Base-by-base conservation (phyloP, 2,113 vertebrate genomes). In the Corydoras maculifer region DNA sequence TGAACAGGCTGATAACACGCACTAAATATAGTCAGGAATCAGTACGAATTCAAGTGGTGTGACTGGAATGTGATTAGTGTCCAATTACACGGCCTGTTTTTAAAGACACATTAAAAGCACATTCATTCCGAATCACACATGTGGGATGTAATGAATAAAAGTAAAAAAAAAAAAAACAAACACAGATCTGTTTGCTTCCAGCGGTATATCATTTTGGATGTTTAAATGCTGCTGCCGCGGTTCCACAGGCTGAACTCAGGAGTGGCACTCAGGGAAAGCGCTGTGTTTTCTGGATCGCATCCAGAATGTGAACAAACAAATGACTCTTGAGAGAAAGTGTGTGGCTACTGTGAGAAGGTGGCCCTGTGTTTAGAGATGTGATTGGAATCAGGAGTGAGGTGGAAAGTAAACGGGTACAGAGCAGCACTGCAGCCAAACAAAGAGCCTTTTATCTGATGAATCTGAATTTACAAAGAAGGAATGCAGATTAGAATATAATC, bases 1-100 rank as follows among this genome's bases (percentile, higher is more conserved):
- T 25, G 18, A 25, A 69, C 65, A 70, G 25, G 61, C 53, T 62
- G 73, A 77, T 74, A 77, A 75, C 25, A 25, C 35, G 35, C 13
- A 29, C 66, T 80, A 81, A 78, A 83, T 75, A 70, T 78, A 81
- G 53, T 75, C 58, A 61, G 54, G 61, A 18, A 62, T 51, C 49
- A 15, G 54, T 30, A 9, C 18, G 25, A 60, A 30, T 18, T 29
- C 55, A 4, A 49, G 10, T 43, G 8, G n/a, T 43, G n/a, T 50
- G 57, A 60, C 4, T 43, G 31, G 2, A 73, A 53, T 60, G 25
- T 7, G 18, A 25, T 25, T 25, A 25, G 18, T 25, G 18, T 25
- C 18, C 18, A 66, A 10, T 30, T 9, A 29, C 32, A 9, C 30
- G 58, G 55, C 32, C 18, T 12, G 51, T 49, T 15, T 11, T 12